Evolutionary conservation across 2,113 vertebrate genomes (phyloP), one percentile per base, ranked within the genome.

Genomic region (Merops nubicus): DNA sequence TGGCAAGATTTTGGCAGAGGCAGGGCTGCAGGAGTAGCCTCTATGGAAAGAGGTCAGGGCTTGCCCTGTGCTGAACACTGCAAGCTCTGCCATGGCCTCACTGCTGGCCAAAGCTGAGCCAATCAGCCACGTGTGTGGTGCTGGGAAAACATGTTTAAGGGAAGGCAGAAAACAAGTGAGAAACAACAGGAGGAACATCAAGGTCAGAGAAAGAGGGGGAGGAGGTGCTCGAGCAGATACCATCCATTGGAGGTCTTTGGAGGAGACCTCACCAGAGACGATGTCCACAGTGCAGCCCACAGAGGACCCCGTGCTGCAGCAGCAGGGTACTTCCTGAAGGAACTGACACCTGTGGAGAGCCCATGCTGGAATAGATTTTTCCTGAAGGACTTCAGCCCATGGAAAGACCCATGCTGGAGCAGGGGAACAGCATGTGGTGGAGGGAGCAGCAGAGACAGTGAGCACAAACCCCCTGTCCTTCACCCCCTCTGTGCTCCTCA

Each of bases 391-490:
- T 62, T 4, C 29, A 85, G 29, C 15, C 6, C 7, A 2, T 21
- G 15, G 56, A 43, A 88, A 54, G 21, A 36, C 5, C 21, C 34
- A 1, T 20, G 8, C 8, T 85, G 26, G 23, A 62, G 8, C 12
- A 38, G 18, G 9, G 3, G 20, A 72, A 53, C 17, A 54, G 23
- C 2, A 1, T 26, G 19, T 73, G 33, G 10, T 72, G 57, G 48
- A 87, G 11, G 25, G 12, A 40, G 8, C 4, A 76, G 38, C 16
- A 57, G 42, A 62, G 31, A 50, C 5, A 47, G 4, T 64, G 25
- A 69, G 18, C 0, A 3, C 23, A n/a, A 20, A 2, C 4, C 11
- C 3, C 6, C 6, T 1, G 8, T 34, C 5, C 25, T 14, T n/a
- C 11, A 26, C 25, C 3, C 3, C 4, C 4, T n/a, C 51, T 57